Conservation (phyloP, 2,888 invertebrate species). For the Caenorhabditis auriculariae region DNA sequence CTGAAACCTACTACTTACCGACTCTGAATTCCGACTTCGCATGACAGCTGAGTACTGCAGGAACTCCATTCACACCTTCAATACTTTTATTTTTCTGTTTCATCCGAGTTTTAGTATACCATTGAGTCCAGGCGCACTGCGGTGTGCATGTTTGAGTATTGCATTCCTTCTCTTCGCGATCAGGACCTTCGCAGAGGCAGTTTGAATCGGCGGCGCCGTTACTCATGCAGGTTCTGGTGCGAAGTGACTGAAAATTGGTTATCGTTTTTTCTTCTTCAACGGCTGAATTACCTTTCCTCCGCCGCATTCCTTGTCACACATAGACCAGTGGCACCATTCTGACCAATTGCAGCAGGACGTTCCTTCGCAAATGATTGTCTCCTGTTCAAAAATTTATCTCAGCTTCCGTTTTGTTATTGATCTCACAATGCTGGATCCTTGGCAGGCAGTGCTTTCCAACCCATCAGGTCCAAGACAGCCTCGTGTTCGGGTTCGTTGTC, state of each 20-base stretch:
- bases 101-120: slow-evolving; percentile 12
- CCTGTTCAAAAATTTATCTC: slow-evolving; percentile 10
- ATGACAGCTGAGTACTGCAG: slow-evolving; percentile 44
- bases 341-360: slow-evolving; percentile 51
- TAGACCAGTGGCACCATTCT: slow-evolving; percentile 54
- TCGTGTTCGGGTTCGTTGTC: slow-evolving; percentile 47
- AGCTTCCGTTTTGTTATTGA: not conserved
- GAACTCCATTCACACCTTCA: slow-evolving; percentile 50
- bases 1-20: slow-evolving; percentile 6
- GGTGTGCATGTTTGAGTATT: slow-evolving; percentile 52
- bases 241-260: slow-evolving; percentile 15
- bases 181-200: slow-evolving; percentile 49
- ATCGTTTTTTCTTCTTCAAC: not conserved
- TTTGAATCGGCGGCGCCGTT: slow-evolving; percentile 37
- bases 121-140: slow-evolving; percentile 53
- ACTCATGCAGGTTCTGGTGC: slow-evolving; percentile 48
- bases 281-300: slow-evolving; percentile 33
- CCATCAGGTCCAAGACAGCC: slow-evolving; percentile 44
- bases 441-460: slow-evolving; percentile 45
- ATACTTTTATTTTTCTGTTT: not conserved
- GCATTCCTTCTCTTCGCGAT: slow-evolving; percentile 46
- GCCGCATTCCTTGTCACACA: slow-evolving; percentile 55
- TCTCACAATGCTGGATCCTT: slow-evolving; percentile 41
- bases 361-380: slow-evolving; percentile 48
- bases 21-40: slow-evolving; percentile 43